These are phyloP conservation scores for Ormyrus pomaceus DNA, from an alignment of 2,888 invertebrate genomes.

Conservation along the genomic window DNA sequence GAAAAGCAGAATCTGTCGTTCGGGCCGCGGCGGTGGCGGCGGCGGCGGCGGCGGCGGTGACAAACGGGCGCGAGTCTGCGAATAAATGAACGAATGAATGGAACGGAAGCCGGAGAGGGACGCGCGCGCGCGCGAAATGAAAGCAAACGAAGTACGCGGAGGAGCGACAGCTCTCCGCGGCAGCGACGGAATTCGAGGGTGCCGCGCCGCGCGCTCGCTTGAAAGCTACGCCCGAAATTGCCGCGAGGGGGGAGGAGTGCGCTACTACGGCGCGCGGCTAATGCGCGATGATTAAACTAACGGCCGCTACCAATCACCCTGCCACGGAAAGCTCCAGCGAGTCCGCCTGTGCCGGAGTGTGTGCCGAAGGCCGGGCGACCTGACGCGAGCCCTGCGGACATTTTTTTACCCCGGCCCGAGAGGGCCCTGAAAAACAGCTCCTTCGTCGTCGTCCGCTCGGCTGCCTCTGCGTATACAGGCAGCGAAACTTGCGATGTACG, in stretches of 20 bases:
- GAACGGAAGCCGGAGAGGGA: constrained; percentile 59
- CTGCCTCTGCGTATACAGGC: no score
- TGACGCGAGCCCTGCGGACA: no score
- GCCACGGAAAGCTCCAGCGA: constrained; percentile 66
- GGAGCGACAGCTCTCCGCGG: background rate
- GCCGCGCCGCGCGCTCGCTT: constrained; percentile 62
- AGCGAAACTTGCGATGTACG: no score
- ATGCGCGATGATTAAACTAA: constrained; percentile 76
- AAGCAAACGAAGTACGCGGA: constrained; percentile 30
- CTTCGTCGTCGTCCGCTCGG: no score
- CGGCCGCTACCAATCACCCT: constrained; percentile 74
- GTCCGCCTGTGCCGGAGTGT: no score
- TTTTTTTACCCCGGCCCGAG: no score
- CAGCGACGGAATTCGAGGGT: constrained; percentile 65
- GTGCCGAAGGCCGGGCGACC: no score
- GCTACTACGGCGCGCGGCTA: constrained; percentile 63
- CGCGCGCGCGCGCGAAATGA: constrained; percentile 45
- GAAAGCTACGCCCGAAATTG: constrained; percentile 64
- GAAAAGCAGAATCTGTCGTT: constrained; percentile 33
- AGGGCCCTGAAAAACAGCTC: no score
- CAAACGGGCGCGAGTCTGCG: constrained; percentile 63
- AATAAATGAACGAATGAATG: constrained; percentile 65
- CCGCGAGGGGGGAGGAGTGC: constrained; percentile 21
- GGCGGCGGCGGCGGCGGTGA: constrained; percentile 54
- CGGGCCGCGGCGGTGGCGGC: constrained; percentile 21